Conservation (phyloP, 2,888 invertebrate genomes). For the Rhogogaster chlorosoma region DNA sequence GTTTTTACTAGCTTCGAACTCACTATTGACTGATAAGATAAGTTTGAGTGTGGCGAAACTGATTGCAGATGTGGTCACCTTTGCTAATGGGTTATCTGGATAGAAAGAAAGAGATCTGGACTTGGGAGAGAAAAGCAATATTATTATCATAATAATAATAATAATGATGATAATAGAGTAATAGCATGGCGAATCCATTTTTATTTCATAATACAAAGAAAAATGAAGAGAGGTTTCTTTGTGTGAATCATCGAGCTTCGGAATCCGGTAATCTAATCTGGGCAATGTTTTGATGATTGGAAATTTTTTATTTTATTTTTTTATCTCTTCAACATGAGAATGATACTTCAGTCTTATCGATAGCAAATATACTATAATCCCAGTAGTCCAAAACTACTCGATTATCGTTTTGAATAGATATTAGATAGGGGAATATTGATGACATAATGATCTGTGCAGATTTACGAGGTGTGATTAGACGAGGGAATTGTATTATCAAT, state of each 20-base stretch:
- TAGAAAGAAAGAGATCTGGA: background rate
- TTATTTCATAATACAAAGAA: background rate
- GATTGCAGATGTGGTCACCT: background rate
- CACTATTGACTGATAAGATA: background rate
- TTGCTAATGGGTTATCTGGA: background rate
- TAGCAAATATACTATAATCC: background rate
- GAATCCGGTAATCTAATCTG: background rate
- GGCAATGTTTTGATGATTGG: background rate
- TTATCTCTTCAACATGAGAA: background rate
- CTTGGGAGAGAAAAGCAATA: background rate
- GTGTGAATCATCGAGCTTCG: background rate
- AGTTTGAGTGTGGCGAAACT: background rate
- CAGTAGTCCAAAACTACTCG: background rate
- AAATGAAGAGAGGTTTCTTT: background rate
- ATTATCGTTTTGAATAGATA: background rate
- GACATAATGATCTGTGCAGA: background rate
- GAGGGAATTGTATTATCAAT: background rate
- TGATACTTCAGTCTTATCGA: background rate
- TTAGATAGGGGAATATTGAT: background rate
- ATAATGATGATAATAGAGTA: background rate
- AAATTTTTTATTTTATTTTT: background rate
- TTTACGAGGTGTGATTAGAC: background rate
- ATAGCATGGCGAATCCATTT: background rate
- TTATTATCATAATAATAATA: background rate
- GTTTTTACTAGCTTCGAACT: background rate